These are phyloP conservation scores for Lacanobia oleracea DNA, from an alignment of 2,888 invertebrate genomes.

Conservation along the genomic window DNA sequence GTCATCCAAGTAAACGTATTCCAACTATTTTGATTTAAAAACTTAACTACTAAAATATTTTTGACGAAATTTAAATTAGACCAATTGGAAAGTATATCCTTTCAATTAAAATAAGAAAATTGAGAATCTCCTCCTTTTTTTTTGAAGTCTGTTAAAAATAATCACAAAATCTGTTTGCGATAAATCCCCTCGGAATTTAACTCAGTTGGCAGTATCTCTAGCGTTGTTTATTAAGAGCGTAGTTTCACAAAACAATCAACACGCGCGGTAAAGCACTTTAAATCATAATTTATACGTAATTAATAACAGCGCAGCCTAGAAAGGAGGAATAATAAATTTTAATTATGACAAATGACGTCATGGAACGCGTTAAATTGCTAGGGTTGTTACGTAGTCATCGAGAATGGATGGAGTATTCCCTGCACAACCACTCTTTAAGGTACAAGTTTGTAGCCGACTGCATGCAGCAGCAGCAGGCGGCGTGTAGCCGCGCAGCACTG, in stretches of 20 bases:
- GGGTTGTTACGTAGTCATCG: slow-evolving; percentile 47
- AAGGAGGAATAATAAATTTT: slow-evolving; percentile 80
- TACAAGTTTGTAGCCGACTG: too few relatives aligned
- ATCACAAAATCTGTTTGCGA: not conserved
- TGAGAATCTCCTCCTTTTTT: too few relatives aligned
- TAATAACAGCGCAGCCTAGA: slow-evolving; percentile 66
- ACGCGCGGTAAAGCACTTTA: slow-evolving; percentile 61
- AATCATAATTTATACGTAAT: slow-evolving; percentile 75
- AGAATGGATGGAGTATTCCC: not conserved
- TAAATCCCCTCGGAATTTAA: not conserved
- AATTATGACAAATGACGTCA: slow-evolving; percentile 81
- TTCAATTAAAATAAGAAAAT: too few relatives aligned
- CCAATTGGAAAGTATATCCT: too few relatives aligned
- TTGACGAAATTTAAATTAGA: too few relatives aligned
- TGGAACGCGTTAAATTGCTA: slow-evolving; percentile 63
- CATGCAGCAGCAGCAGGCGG: too few relatives aligned
- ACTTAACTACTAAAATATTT: too few relatives aligned
- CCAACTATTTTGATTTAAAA: too few relatives aligned
- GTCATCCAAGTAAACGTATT: too few relatives aligned
- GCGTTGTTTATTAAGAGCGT: slow-evolving; percentile 34
- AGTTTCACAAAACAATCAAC: slow-evolving; percentile 60
- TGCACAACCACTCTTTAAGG: too few relatives aligned
- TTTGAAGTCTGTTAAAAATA: too few relatives aligned
- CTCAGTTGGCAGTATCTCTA: slow-evolving; percentile 27
- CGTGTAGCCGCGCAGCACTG: too few relatives aligned